Evolutionary conservation across 2,888 invertebrate genomes (phyloP).

Genomic region (Oscheius sp.): DNA sequence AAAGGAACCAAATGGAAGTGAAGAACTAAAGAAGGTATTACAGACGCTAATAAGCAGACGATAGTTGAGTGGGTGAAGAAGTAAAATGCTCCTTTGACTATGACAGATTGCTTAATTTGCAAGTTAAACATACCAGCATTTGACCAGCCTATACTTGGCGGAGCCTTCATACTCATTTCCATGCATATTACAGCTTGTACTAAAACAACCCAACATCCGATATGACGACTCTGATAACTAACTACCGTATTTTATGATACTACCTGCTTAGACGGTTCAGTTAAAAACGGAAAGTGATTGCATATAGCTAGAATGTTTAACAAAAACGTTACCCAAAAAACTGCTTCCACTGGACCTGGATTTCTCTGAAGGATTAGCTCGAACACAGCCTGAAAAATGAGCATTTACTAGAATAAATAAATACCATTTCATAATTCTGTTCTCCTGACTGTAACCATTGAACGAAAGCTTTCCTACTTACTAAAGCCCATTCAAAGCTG

Average conservation of each 20-base stretch:
- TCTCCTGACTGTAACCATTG: conserved; percentile 24
- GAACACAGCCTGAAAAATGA: conserved; percentile 1
- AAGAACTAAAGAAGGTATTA: conserved; percentile 12
- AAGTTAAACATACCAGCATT: not conserved
- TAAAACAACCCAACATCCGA: conserved; percentile 9
- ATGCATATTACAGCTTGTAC: conserved; percentile 6
- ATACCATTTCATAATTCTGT: conserved; percentile 15
- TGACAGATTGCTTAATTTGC: not conserved
- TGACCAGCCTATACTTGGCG: conserved; percentile 2
- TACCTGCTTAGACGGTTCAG: not conserved
- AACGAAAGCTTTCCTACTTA: conserved; percentile 14
- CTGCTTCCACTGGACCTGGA: not conserved
- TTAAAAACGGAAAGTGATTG: conserved; percentile 17
- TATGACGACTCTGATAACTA: conserved; percentile 6
- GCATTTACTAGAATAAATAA: not conserved
- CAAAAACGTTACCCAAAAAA: conserved; percentile 13
- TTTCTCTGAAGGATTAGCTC: not conserved
- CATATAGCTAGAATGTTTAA: conserved; percentile 11
- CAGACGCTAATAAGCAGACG: conserved; percentile 9
- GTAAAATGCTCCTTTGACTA: conserved; percentile 6
- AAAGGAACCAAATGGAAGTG: conserved; percentile 30
- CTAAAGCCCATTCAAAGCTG: not conserved
- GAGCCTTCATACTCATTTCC: not conserved
- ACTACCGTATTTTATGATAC: not conserved
- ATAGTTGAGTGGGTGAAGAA: conserved; percentile 7